phyloP scores from a whole-genome alignment of 2,113 vertebrate species.

The Lethenteron reissneri region DNA sequence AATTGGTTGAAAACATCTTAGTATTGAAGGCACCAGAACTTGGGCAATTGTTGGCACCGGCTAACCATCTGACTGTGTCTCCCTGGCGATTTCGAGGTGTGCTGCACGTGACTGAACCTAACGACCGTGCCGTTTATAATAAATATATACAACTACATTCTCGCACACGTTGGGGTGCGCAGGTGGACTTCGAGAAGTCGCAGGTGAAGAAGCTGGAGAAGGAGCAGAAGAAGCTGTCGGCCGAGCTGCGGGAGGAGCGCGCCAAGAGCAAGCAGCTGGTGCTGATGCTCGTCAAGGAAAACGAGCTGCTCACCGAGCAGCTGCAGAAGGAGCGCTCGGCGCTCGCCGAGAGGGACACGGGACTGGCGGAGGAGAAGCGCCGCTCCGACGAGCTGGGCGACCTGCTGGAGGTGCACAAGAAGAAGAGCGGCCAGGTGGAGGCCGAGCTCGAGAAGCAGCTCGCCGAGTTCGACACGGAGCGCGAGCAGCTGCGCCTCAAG shows the following conservation, averaged over 20 bases:
- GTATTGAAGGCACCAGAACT: too few species aligned
- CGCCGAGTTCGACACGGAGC: constrained; percentile 57
- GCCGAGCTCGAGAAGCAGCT: constrained; percentile 50
- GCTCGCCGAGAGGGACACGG: constrained; percentile 39
- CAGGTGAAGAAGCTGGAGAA: constrained; percentile 68
- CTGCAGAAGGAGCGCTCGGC: constrained; percentile 65
- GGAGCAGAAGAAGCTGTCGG: constrained; percentile 50
- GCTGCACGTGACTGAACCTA: neutral
- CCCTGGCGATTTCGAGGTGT: neutral
- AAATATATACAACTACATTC: neutral
- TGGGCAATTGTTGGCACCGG: too few species aligned
- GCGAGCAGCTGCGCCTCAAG: constrained; percentile 46
- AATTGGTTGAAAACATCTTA: too few species aligned
- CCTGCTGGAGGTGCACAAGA: constrained; percentile 38
- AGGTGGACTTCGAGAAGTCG: constrained; percentile 83
- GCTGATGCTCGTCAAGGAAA: constrained; percentile 61
- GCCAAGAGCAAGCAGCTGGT: constrained; percentile 69
- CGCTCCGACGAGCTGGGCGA: constrained; percentile 36
- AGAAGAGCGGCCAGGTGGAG: constrained; percentile 38
- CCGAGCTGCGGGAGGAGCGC: constrained; percentile 65
- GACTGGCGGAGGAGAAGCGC: constrained; percentile 47
- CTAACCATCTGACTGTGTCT: neutral
- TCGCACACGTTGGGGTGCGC: constrained; percentile 2
- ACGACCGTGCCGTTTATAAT: neutral
- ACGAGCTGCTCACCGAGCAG: constrained; percentile 59